Conservation (phyloP, 2,888 invertebrate genomes). For the Caenorhabditis wallacei region DNA sequence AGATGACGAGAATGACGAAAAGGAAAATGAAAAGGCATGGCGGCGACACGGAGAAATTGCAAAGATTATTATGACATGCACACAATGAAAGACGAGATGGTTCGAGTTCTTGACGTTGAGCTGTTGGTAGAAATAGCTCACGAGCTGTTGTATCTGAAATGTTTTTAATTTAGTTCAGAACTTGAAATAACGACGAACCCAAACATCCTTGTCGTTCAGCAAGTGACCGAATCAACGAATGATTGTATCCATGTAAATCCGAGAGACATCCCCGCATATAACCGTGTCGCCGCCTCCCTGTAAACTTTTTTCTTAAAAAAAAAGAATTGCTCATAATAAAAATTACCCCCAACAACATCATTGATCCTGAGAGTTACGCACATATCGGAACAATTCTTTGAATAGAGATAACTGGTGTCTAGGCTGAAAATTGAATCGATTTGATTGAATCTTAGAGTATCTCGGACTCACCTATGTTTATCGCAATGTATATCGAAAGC, state of each 20-base stretch:
- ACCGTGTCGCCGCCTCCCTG: slow-evolving; percentile 80
- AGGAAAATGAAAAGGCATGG: slow-evolving; percentile 49
- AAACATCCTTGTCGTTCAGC: slow-evolving; percentile 69
- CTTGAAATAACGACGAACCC: slow-evolving; percentile 42
- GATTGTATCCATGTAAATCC: slow-evolving; percentile 77
- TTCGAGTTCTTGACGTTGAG: slow-evolving; percentile 72
- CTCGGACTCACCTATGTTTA: slow-evolving; percentile 68
- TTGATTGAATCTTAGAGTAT: not conserved
- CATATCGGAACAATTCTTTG: slow-evolving; percentile 82
- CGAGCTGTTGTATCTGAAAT: slow-evolving; percentile 70
- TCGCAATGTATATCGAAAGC: slow-evolving; percentile 81
- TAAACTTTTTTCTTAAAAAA: slow-evolving; percentile 24
- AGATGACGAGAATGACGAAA: slow-evolving; percentile 48
- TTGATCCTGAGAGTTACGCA: slow-evolving; percentile 81
- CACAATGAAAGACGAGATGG: slow-evolving; percentile 72
- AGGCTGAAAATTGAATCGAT: slow-evolving; percentile 71
- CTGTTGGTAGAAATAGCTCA: slow-evolving; percentile 71
- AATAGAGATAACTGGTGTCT: slow-evolving; percentile 76
- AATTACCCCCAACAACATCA: slow-evolving; percentile 81
- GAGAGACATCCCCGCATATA: slow-evolving; percentile 83
- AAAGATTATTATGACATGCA: slow-evolving; percentile 72
- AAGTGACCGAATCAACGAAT: slow-evolving; percentile 64
- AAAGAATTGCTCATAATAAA: not conserved
- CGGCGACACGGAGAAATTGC: slow-evolving; percentile 73
- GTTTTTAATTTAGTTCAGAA: not conserved